Base-by-base conservation (phyloP, 2,797 vertebrate genomes). In the Platalea minor region DNA sequence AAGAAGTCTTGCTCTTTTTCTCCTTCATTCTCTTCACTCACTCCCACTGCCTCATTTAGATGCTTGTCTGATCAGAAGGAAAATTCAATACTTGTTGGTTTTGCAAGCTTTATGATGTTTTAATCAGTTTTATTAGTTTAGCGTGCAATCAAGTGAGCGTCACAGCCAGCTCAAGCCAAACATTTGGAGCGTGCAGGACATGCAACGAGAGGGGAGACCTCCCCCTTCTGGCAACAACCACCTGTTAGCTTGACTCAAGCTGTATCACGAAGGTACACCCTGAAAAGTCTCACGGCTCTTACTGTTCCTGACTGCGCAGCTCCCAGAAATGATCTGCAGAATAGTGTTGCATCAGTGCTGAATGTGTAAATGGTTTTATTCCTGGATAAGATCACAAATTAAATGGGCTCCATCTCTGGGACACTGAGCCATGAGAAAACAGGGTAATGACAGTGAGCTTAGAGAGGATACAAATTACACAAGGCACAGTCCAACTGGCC, bases 361-460 rank as follows among this genome's bases (percentile, higher is more conserved):
- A 10, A 20, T 7, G 4, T 20, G 43, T 56, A 9, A 86, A 21
- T 5, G 4, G 15, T 0, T 85, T 60, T 60, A 31, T 69, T 82
- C 54, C 54, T 19, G 56, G 72, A 18, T 11, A 78, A 73, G 46
- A 57, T 18, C 69, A 70, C 29, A 74, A 26, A 65, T 28, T n/a
- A 73, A 79, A 18, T 1, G 20, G 83, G 45, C 25, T 73, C 63
- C 41, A 41, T 3, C 76, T 54, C 61, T 3, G 1, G 28, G 48
- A 88, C 33, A 17, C 35, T 2, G 33, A 74, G 29, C n/a, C 33
- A n/a, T n/a, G 45, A 70, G 64, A 28, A 29, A 65, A 72, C 50
- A 48, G 45, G 35, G 37, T 50, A 86, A 33, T 0, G 4, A 80
- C 23, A n/a, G 50, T 0, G 1, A 48, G 26, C 29, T 51, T 12